Percentiles rank a stretch among this genome's conserved stretches.
These are phyloP conservation scores for Ovis canadensis DNA, from an alignment of 2,113 vertebrate species.

Conservation along the genomic window DNA sequence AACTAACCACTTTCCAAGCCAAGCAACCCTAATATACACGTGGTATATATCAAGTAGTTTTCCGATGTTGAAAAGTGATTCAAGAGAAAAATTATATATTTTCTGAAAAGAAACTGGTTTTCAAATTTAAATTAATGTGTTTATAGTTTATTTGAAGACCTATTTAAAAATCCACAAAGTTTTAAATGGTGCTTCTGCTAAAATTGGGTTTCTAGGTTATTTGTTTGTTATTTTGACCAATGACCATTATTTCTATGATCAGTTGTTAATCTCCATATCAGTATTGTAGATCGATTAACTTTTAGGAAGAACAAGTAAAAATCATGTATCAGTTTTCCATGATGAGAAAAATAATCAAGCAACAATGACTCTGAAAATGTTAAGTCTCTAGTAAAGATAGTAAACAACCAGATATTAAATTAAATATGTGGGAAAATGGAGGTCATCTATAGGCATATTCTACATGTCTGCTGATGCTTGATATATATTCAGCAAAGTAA, in stretches of 20 bases:
- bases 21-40: neutral
- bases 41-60: neutral
- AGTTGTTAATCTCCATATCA: neutral
- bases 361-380: neutral
- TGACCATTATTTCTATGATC: neutral
- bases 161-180: neutral
- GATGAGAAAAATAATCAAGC: neutral
- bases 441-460: neutral
- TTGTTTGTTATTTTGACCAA: neutral
- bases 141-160: neutral
- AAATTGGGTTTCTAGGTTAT: neutral
- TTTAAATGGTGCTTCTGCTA: neutral
- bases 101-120: neutral
- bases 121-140: neutral
- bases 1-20: neutral
- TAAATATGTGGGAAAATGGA: neutral
- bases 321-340: neutral
- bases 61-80: neutral
- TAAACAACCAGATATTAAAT: neutral
- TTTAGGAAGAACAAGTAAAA: neutral
- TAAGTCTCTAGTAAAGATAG: neutral
- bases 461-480: neutral
- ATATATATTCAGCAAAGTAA: neutral
- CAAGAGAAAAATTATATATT: neutral
- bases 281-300: neutral